Evolutionary conservation across 2,888 invertebrate species (phyloP), one percentile per base, ranked within the genome.

Genomic region (Zaprionus lineosus): DNA sequence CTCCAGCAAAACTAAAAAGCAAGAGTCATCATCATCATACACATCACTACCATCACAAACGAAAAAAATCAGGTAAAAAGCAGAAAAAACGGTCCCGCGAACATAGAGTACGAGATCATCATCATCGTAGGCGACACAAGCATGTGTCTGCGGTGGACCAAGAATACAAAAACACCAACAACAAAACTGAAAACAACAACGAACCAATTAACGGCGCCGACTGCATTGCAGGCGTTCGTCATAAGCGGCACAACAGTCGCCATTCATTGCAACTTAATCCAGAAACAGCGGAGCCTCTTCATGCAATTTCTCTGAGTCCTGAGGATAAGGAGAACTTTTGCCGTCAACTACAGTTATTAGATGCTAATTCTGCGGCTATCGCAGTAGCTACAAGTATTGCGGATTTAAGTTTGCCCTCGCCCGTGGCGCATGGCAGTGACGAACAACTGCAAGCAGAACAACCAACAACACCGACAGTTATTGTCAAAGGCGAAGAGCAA

Each of bases 251-350:
- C 8, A 66, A 62, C 11, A 61, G 59, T 33, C 70, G 59, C 3
- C 77, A 63, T 1, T 67, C 53, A 57, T 48, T 44, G 37, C 57
- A 62, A 5, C 37, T 57, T 37, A 56, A 60, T 15, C 41, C 62
- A 29, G 50, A 31, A 29, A 40, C 44, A 12, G 15, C 36, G 0
- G 40, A 51, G 37, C 46, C 74, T 28, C 66, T 66, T 19, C 86
- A 72, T 55, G 73, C 68, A 12, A 60, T 77, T 8, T 86, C 83
- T 39, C 62, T 88, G 52, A 87, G 87, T 71, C 86, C 88, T 19
- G 88, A 88, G 64, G 88, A 88, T 37, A 88, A 88, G 57, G 88
- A 88, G 73, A 87, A 88, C 51, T 87, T 88, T 50, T 88, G 87
- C 51, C 83, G 86, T 11, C 81, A 84, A 60, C 60, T 81, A 29